Evolutionary conservation across 2,888 invertebrate species (phyloP), one percentile per base, ranked within the genome.

Genomic region (Zaprionus bogoriensis): DNA sequence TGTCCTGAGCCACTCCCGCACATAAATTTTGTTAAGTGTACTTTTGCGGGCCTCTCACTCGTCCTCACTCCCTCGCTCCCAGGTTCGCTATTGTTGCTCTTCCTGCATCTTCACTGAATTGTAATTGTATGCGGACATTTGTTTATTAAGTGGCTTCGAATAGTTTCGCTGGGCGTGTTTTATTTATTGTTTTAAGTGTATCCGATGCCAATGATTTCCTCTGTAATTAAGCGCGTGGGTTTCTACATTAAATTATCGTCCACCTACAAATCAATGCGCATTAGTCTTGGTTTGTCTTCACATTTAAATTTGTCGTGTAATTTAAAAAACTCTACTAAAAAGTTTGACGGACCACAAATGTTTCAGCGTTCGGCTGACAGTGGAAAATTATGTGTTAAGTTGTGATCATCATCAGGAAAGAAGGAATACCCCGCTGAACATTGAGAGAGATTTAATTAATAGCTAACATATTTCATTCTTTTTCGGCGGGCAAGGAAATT

Each of bases 111-210:
- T 60, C 46, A 45, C 62, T 48, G 50, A 72, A 85, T 82, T 77
- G 78, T 80, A 84, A 81, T 88, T 88, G 86, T 81, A 87, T 89
- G 87, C 86, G 88, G 82, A 87, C 88, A 88, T 89, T 88, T 88
- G 89, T 88, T 88, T 89, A 89, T 89, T 88, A 87, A 88, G 84
- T 66, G 77, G 71, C 62, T 76, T 70, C 72, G 67, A 84, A 84
- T 80, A 88, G 85, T 86, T 88, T 81, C 61, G 53, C 70, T 64
- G 48, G 67, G 51, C 41, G 48, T 67, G 67, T 68, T 72, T 80
- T 77, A 85, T 86, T 83, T 85, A 83, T 85, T 65, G 74, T 68
- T 69, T 77, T 84, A 66, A 78, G 79, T 78, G 80, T 63, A 74
- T 78, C 78, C 71, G n/a, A n/a, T n/a, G n/a, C 76, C 67, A 82